Base-by-base conservation (phyloP, 2,888 invertebrate species). In the Andrena dorsata region DNA sequence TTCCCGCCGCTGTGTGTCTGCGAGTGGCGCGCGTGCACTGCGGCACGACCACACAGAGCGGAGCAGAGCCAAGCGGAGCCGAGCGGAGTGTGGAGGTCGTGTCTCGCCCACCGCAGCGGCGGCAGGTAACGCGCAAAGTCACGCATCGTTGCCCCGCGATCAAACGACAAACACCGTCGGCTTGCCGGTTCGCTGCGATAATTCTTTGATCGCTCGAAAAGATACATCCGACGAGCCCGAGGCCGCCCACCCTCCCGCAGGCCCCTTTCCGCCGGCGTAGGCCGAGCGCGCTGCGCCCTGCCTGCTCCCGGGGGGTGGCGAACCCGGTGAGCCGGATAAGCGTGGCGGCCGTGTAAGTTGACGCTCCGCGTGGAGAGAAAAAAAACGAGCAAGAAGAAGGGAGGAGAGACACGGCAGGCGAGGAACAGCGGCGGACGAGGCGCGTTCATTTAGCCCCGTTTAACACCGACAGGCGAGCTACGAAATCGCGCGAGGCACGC, bases 131-230 rank as follows among this genome's bases (percentile, higher is more conserved):
- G 81, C 78, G 85, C 83, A 81, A 82, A 83, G 71, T 84, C 82
- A 90, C 89, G 90, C 91, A 86, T 90, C 90, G 90, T 86, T 92
- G 90, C 89, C 76, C 86, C 83, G 85, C 89, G 91, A 91, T 93
- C 92, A 92, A 92, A 91, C 90, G 90, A 83, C 89, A 90, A 90
- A 90, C 89, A 86, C 85, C 88, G 87, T 88, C 88, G 87, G 85
- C 86, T 88, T 90, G 90, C 87, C 89, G 86, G 86, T 86, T 84
- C 85, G 82, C 86, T 85, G 88, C 89, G 91, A 90, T 93, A 92
- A 93, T 93, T 92, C 92, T 93, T 93, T 93, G 92, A 93, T 93
- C 92, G 91, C 88, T 90, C 89, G 88, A 89, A 92, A 91, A 92
- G 92, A 92, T 92, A 90, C 90, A 86, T 41, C 88, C 86, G 83